These are phyloP conservation scores for Solenopsis fugax DNA, from an alignment of 1,140 invertebrate genomes.

Conservation along the genomic window DNA sequence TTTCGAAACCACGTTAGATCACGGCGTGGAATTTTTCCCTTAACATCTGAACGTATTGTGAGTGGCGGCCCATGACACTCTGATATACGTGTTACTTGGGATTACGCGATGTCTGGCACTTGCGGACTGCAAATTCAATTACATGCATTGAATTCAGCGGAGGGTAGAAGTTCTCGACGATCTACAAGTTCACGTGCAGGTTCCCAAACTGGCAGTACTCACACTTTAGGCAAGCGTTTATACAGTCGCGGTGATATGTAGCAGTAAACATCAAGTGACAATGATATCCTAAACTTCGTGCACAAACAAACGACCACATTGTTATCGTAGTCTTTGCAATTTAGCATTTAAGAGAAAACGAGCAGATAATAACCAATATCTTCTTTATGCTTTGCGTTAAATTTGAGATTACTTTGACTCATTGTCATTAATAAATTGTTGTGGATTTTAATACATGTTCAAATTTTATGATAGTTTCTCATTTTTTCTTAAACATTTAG, in stretches of 20 bases:
- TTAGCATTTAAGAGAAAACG: background rate
- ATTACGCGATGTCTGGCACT: constrained; percentile 66
- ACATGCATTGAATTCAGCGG: constrained; percentile 63
- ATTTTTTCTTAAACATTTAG: background rate
- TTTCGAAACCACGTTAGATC: background rate
- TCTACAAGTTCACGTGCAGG: constrained; percentile 46
- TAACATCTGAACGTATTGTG: constrained; percentile 16
- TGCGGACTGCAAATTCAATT: constrained; percentile 69
- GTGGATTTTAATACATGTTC: background rate
- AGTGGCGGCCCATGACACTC: constrained; percentile 17
- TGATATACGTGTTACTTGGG: constrained; percentile 47
- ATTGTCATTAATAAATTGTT: background rate
- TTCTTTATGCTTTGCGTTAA: background rate
- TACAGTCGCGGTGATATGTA: constrained; percentile 43
- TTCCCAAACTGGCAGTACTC: constrained; percentile 54
- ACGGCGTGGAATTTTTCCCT: background rate
- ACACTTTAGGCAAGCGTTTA: constrained; percentile 44
- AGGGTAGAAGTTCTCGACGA: constrained; percentile 48
- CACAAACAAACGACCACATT: constrained; percentile 22
- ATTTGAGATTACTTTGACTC: background rate
- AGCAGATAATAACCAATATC: background rate
- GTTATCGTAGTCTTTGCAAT: background rate
- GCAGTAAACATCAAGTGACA: constrained; percentile 41
- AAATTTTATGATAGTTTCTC: background rate
- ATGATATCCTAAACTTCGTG: constrained; percentile 44